These are phyloP conservation scores for Argya squamiceps DNA, from an alignment of 2,797 vertebrate genomes.

Conservation along the genomic window DNA sequence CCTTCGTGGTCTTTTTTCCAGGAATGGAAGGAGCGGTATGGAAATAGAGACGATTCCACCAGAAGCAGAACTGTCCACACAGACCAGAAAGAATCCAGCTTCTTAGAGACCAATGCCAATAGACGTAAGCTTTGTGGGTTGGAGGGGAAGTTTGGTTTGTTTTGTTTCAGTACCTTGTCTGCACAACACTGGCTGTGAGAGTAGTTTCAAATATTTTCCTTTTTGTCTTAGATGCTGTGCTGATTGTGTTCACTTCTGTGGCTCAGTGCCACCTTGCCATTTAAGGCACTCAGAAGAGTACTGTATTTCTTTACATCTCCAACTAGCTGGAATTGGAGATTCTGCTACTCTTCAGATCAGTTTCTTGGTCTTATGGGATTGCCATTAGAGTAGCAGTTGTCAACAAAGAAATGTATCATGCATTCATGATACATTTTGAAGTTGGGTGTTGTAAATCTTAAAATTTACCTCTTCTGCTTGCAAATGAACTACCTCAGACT, in stretches of 20 bases:
- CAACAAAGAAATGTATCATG: not conserved
- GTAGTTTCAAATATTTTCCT: not conserved
- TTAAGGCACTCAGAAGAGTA: not conserved
- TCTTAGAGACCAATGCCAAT: slow-evolving; percentile 80
- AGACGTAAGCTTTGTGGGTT: slow-evolving; percentile 79
- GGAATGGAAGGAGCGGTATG: slow-evolving; percentile 97
- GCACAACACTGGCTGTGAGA: not conserved
- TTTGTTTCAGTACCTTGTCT: not conserved
- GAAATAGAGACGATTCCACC: slow-evolving; percentile 85
- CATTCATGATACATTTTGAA: not conserved
- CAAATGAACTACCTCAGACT: not conserved
- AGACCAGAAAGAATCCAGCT: slow-evolving; percentile 90
- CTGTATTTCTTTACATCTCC: not conserved
- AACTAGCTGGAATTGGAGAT: not conserved
- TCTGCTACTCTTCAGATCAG: not conserved
- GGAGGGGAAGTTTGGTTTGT: not conserved
- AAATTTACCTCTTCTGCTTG: not conserved
- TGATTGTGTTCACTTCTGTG: not conserved
- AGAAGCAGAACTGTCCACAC: slow-evolving; percentile 85
- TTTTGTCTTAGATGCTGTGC: not conserved
- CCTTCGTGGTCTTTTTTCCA: slow-evolving; percentile 45
- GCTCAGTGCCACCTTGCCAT: not conserved
- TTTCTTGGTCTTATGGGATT: not conserved
- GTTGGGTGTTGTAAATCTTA: not conserved
- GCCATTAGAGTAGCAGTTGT: not conserved